A percentile compares a stretch with the other conserved stretches of the same genome.
Evolutionary conservation across 2,113 vertebrate genomes (phyloP).

Genomic region (Tinamus guttatus): DNA sequence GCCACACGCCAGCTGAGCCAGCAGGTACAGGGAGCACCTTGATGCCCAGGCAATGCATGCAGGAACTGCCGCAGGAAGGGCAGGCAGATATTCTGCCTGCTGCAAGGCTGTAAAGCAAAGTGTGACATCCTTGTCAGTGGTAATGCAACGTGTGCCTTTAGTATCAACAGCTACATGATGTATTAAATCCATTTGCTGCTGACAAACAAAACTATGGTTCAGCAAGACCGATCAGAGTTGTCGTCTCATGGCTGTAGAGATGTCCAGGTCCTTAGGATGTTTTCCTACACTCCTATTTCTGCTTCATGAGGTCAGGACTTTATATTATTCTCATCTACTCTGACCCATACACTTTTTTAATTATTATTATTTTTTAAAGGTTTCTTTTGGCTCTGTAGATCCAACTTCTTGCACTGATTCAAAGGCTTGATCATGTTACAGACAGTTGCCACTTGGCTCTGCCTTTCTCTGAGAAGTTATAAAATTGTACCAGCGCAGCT

Average conservation of each 20-base stretch:
- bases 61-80: neutral
- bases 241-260: neutral
- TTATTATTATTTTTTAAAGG: neutral
- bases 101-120: neutral
- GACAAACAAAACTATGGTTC: neutral
- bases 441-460: accelerated
- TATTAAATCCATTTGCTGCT: neutral
- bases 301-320: neutral
- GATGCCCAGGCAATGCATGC: neutral
- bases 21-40: neutral
- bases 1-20: neutral
- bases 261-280: neutral
- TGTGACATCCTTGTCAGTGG: neutral
- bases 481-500: neutral
- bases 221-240: neutral
- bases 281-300: neutral
- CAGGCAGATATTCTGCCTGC: neutral
- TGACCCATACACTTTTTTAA: neutral
- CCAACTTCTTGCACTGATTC: neutral
- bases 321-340: neutral
- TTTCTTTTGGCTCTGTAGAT: neutral
- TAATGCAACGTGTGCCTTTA: neutral
- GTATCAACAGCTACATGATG: neutral
- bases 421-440: accelerated
- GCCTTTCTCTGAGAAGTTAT: neutral